phyloP scores from a whole-genome alignment of 2,113 vertebrate species.

The Peromyscus maniculatus region DNA sequence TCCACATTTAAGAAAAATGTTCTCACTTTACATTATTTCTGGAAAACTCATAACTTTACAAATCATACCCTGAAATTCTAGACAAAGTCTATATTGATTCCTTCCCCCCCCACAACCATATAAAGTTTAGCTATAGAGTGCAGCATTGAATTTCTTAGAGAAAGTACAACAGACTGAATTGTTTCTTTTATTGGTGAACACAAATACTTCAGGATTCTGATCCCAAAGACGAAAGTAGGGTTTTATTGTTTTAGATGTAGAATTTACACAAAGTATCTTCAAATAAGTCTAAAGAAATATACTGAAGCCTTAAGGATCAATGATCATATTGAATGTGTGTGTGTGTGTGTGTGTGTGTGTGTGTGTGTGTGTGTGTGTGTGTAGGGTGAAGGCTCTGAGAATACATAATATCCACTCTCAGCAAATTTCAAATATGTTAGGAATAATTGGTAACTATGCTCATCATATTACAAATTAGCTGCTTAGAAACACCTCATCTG shows the following conservation, averaged over 20 bases:
- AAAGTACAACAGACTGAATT: background rate
- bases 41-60: background rate
- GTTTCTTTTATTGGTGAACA: background rate
- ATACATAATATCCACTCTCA: background rate
- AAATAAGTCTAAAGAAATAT: background rate
- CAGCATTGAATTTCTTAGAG: background rate
- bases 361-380: background rate
- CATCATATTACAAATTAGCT: background rate
- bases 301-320: background rate
- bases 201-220: background rate
- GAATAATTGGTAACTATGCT: background rate
- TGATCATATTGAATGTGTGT: background rate
- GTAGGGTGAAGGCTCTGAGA: background rate
- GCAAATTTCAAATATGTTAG: background rate
- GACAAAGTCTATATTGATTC: background rate
- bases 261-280: background rate
- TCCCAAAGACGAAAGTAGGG: background rate
- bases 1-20: background rate
- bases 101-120: background rate
- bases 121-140: background rate
- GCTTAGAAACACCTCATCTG: background rate
- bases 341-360: background rate
- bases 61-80: background rate
- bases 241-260: slow-evolving; percentile 24
- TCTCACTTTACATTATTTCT: background rate